Base-by-base conservation (phyloP, 2,797 vertebrate species). In the Cossypha polioptera region DNA sequence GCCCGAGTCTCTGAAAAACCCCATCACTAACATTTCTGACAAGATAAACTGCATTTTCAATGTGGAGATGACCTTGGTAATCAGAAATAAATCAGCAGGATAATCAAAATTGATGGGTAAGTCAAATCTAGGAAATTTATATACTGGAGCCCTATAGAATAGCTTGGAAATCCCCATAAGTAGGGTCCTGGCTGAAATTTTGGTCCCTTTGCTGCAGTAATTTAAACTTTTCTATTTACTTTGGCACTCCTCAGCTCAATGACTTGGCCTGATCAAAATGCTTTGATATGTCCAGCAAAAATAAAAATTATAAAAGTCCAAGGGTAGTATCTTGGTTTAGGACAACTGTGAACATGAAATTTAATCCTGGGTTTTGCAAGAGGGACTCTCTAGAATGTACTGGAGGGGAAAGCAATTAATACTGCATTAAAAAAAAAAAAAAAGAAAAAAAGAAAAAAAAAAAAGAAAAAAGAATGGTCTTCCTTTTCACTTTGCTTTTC, bases 261-360 rank as follows among this genome's bases (percentile, higher is more conserved):
- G 97, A 98, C 97, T 98, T 97, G 94, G 93, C 84, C 96, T 96
- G 94, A 97, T 97, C 58, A 6, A 97, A 98, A 98, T 97, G 97
- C 98, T 98, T 98, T 98, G 97, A 96, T 95, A 97, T 93, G 88
- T 97, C 96, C 96, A 97, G 96, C 92, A 97, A 89, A 90, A 96
- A 97, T 90, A 96, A 96, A 97, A 96, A 94, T 95, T 82, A 86
- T 68, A 83, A 58, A 96, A 97, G 73, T 79, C 9, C 26, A 95
- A 95, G 93, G 86, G 76, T 89, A 96, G 93, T 95, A 92, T 96
- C 95, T 97, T 96, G 85, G 90, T 97, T 97, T 97, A 97, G 94
- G 96, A 97, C 80, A 96, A 98, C 95, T 94, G 88, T 96, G 97
- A 97, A 96, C 90, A 94, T 31, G 95, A 97, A 97, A 95, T 95